phyloP scores from a whole-genome alignment of 2,888 invertebrate species.

The Callyntrura guangdongensis region DNA sequence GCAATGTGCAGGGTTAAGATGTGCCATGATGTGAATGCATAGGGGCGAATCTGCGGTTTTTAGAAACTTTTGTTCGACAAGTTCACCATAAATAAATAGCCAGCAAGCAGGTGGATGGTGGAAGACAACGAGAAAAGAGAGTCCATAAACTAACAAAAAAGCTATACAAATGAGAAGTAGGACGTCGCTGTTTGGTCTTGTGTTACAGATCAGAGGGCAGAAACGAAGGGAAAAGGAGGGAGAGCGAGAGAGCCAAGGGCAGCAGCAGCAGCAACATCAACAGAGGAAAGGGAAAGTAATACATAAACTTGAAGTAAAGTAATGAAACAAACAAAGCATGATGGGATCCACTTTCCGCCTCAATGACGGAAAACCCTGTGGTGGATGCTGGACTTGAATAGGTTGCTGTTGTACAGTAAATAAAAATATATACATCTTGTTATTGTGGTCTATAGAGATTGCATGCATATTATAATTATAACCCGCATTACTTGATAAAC shows the following conservation, averaged over 20 bases:
- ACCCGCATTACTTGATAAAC: conserved; percentile 14
- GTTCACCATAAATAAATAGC: conserved; percentile 38
- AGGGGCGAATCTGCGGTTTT: conserved; percentile 72
- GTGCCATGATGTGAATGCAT: neutral
- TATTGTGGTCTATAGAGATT: neutral
- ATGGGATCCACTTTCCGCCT: conserved; percentile 72
- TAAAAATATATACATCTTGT: neutral
- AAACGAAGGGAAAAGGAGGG: conserved; percentile 9
- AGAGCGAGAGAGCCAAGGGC: conserved; percentile 67
- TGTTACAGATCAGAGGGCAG: neutral
- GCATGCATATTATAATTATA: neutral
- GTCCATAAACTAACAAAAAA: conserved; percentile 15
- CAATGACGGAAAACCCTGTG: conserved; percentile 63
- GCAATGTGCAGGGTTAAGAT: neutral
- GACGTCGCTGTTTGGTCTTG: neutral
- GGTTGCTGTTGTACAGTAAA: conserved; percentile 13
- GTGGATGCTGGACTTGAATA: conserved; percentile 7
- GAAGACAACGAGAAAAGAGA: neutral
- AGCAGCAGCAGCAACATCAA: conserved; percentile 36
- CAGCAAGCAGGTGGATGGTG: neutral
- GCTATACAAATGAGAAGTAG: conserved; percentile 2
- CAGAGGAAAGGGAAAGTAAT: conserved; percentile 37
- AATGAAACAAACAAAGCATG: conserved; percentile 77
- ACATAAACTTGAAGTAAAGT: conserved; percentile 70
- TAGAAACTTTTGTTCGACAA: conserved; percentile 66